Evolutionary conservation across 2,888 invertebrate genomes (phyloP), one percentile per base, ranked within the genome.

Genomic region (Cephus runcator): DNA sequence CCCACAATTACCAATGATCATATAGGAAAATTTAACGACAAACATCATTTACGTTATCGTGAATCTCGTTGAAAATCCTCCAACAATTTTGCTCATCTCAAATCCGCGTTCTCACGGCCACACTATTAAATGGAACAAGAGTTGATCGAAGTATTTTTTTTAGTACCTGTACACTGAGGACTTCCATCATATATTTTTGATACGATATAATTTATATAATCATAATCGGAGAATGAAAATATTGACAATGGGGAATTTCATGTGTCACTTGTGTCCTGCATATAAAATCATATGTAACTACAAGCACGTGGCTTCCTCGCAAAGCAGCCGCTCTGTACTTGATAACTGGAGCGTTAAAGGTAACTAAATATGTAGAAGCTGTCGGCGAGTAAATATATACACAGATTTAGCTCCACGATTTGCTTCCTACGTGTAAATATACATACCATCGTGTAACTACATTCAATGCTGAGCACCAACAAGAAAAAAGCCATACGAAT

Each of bases 81-180:
- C 11, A 33, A 33, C 3, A 15, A 30, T 69, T 78, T 75, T 73
- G 74, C 35, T 71, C 30, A 23, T 35, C 31, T 35, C 23, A 36
- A 40, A 69, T 34, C 76, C 30, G 31, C 68, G 73, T 73, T 73
- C 36, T 73, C 15, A 69, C 69, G 73, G 40, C 34, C 69, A 75
- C 31, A 35, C 81, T 76, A 79, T 15, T 40, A 40, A 4, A 6
- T 40, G 81, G 81, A 77, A 82, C 79, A 83, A 79, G 83, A 86
- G 83, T 85, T 87, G 87, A 87, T 85, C 85, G 85, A 83, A 84
- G 83, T 84, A 82, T 85, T 85, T 85, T 84, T 86, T 86, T 82
- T 84, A 83, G 81, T 81, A 80, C 77, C 81, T 79, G 83, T 81
- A 81, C 83, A 79, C 80, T 78, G 82, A 80, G 12, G 34, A 31